phyloP scores from a whole-genome alignment of 2,888 invertebrate species.

The Elgonia sp. region DNA sequence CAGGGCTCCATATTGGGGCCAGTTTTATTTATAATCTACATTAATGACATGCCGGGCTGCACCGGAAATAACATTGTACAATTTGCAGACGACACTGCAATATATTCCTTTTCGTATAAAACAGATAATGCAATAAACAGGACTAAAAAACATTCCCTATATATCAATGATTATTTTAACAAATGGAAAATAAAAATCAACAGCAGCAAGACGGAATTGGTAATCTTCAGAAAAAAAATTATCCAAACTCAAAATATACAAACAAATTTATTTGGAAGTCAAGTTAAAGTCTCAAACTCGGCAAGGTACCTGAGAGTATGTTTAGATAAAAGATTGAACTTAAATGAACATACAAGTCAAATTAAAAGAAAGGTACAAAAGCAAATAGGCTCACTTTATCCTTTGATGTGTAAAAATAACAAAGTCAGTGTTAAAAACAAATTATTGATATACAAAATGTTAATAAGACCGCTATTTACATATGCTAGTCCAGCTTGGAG shows the following conservation, averaged over 20 bases:
- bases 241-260: neutral
- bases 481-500: constrained; percentile 11
- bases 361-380: neutral
- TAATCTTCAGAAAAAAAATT: neutral
- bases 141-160: neutral
- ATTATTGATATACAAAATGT: constrained; percentile 23
- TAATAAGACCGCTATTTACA: constrained; percentile 13
- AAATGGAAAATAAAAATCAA: constrained; percentile 24
- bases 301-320: constrained; percentile 16
- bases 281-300: neutral
- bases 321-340: constrained; percentile 4
- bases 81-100: constrained; percentile 4
- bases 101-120: neutral
- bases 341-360: constrained; percentile 1
- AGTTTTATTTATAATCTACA: constrained; percentile 3
- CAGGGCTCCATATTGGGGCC: neutral
- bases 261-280: neutral
- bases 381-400: neutral
- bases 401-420: constrained; percentile 3
- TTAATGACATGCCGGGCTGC: constrained; percentile 20
- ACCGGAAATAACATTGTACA: neutral
- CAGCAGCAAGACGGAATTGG: neutral
- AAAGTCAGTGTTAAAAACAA: constrained; percentile 16
- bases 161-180: neutral
- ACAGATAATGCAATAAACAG: neutral